phyloP scores from a whole-genome alignment of 2,888 invertebrate species.

The Cerastis rubricosa region DNA sequence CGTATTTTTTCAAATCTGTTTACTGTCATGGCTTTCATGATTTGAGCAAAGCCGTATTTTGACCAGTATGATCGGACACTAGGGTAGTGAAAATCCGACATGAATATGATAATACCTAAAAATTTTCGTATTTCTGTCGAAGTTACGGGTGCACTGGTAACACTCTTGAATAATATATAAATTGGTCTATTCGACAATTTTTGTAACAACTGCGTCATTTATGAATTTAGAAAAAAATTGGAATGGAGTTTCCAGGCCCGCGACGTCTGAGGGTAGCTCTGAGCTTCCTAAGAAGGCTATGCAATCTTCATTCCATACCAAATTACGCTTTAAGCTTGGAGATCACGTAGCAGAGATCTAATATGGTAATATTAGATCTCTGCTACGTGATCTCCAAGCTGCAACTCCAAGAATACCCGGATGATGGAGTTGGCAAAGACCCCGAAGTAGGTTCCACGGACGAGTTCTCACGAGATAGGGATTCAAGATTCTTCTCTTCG shows the following conservation, averaged over 20 bases:
- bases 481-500: no score
- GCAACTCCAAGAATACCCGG: background rate
- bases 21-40: slow-evolving; percentile 57
- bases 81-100: slow-evolving; percentile 47
- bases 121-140: slow-evolving; percentile 8
- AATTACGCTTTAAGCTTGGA: slow-evolving; percentile 44
- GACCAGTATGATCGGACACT: slow-evolving; percentile 63
- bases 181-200: slow-evolving; percentile 2
- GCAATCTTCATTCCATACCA: slow-evolving; percentile 37
- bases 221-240: slow-evolving; percentile 16
- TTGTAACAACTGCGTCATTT: slow-evolving; percentile 9
- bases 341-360: no score
- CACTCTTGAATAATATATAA: background rate
- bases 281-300: slow-evolving; percentile 38
- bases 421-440: slow-evolving; percentile 11
- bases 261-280: slow-evolving; percentile 1
- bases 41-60: slow-evolving; percentile 56
- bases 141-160: slow-evolving; percentile 3
- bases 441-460: slow-evolving; percentile 4
- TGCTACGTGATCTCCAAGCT: slow-evolving; percentile 23
- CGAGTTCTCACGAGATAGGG: slow-evolving; percentile 7
- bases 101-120: slow-evolving; percentile 25
- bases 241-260: slow-evolving; percentile 1
- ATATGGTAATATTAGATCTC: slow-evolving; percentile 42
- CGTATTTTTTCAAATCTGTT: slow-evolving; percentile 58